Evolutionary conservation across 2,797 vertebrate genomes (phyloP).

Genomic region (Spinus pinus): DNA sequence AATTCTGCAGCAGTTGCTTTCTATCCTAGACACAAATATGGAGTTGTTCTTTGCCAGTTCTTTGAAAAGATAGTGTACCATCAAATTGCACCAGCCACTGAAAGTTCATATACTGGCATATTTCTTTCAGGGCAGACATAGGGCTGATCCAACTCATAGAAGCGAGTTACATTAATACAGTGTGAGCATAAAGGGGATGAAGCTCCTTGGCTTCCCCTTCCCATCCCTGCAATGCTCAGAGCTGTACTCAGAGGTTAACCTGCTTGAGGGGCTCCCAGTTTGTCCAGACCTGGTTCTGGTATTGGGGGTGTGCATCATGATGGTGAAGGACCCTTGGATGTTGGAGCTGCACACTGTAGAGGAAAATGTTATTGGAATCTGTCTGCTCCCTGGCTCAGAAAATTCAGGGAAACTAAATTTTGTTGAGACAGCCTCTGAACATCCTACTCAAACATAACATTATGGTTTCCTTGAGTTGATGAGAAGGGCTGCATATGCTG

Average conservation of each 20-base stretch:
- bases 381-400: not conserved
- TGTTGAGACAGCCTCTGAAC: not conserved
- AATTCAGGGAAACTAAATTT: not conserved
- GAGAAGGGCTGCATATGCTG: not conserved
- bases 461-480: not conserved
- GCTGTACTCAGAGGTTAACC: not conserved
- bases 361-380: accelerated
- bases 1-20: not conserved
- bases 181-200: not conserved
- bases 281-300: not conserved
- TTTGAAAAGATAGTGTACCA: not conserved
- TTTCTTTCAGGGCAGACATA: not conserved
- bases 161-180: not conserved
- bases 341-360: not conserved
- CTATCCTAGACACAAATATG: not conserved
- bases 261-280: not conserved
- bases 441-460: not conserved
- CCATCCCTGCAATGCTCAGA: not conserved
- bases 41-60: not conserved
- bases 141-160: not conserved
- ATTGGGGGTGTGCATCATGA: accelerated
- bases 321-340: not conserved
- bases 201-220: not conserved
- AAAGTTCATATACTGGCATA: not conserved
- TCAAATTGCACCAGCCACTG: not conserved